A percentile compares a stretch with the other conserved stretches of the same genome.
Conservation (phyloP, 1,140 invertebrate species). For the Coenobita brevimanus region DNA sequence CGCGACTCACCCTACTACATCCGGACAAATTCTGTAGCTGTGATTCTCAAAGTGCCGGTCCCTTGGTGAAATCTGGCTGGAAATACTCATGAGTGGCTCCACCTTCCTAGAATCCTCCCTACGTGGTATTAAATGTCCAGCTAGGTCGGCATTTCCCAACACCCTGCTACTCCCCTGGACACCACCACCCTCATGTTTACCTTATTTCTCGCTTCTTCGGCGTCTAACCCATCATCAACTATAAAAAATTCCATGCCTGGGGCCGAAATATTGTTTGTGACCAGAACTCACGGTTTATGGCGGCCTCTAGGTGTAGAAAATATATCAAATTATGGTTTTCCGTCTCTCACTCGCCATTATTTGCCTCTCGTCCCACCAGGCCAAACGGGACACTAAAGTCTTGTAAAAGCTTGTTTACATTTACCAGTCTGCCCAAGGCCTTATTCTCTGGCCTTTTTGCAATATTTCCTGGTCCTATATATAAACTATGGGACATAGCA, state of each 20-base stretch:
- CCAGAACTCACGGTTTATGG: constrained; percentile 21
- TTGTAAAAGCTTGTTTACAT: constrained; percentile 48
- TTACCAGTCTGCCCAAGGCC: not conserved
- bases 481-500: not conserved
- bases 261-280: not conserved
- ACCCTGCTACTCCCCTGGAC: not conserved
- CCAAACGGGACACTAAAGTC: constrained; percentile 15
- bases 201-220: not conserved
- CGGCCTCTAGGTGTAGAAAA: constrained; percentile 34
- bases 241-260: too few relatives aligned
- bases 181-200: not conserved
- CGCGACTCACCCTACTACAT: too few relatives aligned
- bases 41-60: too few relatives aligned
- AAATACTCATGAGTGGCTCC: too few relatives aligned
- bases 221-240: not conserved
- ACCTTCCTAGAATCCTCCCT: too few relatives aligned
- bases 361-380: constrained; percentile 24
- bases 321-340: constrained; percentile 21
- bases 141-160: constrained; percentile 14
- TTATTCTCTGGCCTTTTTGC: not conserved
- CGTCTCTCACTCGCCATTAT: constrained; percentile 38
- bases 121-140: too few relatives aligned
- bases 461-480: not conserved
- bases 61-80: too few relatives aligned
- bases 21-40: too few relatives aligned